A percentile compares a stretch with the other conserved stretches of the same genome.
Conservation (phyloP, 2,888 invertebrate species). For the Portevinia maculata region DNA sequence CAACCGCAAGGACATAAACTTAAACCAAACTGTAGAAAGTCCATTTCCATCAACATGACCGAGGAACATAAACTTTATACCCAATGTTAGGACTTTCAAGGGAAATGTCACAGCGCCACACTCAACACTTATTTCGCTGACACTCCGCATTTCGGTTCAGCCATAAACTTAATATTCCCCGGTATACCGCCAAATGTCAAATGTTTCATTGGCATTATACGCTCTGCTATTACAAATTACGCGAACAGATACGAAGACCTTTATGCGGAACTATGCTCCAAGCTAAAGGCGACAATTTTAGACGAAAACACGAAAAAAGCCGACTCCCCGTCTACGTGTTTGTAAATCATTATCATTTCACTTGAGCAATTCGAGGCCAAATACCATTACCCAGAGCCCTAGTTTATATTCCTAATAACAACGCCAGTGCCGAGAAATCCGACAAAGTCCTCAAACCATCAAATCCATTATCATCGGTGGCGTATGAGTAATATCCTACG, state of each 20-base stretch:
- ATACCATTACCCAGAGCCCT: constrained; percentile 60
- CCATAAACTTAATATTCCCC: constrained; percentile 48
- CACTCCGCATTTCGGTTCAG: constrained; percentile 39
- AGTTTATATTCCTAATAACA: constrained; percentile 56
- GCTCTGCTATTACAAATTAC: constrained; percentile 47
- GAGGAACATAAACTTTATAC: too few species aligned
- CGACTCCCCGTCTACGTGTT: constrained; percentile 42
- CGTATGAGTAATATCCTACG: constrained; percentile 70
- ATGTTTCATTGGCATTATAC: constrained; percentile 22
- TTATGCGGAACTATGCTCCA: constrained; percentile 41
- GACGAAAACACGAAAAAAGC: neutral
- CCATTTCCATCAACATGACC: too few species aligned
- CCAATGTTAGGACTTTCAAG: neutral
- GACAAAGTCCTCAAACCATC: constrained; percentile 33
- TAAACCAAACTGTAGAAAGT: too few species aligned
- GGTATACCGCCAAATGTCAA: constrained; percentile 33
- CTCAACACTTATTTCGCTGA: constrained; percentile 58
- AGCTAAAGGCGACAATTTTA: neutral
- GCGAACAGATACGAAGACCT: constrained; percentile 36
- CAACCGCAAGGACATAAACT: too few species aligned
- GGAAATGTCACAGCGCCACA: constrained; percentile 8
- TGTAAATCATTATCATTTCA: constrained; percentile 68
- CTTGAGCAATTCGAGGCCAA: constrained; percentile 43
- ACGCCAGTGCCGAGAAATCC: constrained; percentile 9
- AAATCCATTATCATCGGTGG: constrained; percentile 69